Conservation (phyloP, 2,888 invertebrate species). For the Amiota minor region DNA sequence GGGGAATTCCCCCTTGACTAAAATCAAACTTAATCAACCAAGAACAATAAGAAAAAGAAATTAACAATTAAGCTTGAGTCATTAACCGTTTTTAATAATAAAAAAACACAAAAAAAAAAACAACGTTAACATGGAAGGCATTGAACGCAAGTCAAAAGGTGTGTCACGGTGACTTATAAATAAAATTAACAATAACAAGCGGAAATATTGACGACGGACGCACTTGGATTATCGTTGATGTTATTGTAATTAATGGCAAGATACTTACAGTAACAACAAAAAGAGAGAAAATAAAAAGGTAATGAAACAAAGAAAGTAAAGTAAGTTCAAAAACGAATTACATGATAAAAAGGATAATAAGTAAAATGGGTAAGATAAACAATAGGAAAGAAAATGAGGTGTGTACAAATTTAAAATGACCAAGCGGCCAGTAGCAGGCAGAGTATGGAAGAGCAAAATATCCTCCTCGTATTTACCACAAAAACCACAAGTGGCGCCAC, state of each 20-base stretch:
- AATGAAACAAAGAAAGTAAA: slow-evolving; percentile 38
- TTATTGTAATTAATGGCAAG: slow-evolving; percentile 68
- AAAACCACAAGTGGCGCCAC: too few species aligned
- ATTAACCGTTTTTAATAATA: slow-evolving; percentile 28
- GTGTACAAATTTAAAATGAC: slow-evolving; percentile 45
- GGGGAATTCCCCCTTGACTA: too few species aligned
- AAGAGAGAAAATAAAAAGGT: slow-evolving; percentile 39
- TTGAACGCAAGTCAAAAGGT: slow-evolving; percentile 48
- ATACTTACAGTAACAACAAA: slow-evolving; percentile 61
- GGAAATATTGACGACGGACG: slow-evolving; percentile 58
- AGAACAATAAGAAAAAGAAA: slow-evolving; percentile 39
- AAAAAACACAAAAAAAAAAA: too few species aligned
- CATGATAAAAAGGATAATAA: slow-evolving; percentile 58
- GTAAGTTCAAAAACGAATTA: slow-evolving; percentile 66
- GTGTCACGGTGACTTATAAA: slow-evolving; percentile 65
- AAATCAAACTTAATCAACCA: not conserved
- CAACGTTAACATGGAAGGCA: slow-evolving; percentile 26
- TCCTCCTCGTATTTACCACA: too few species aligned
- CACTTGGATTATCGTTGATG: slow-evolving; percentile 41
- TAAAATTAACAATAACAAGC: slow-evolving; percentile 62
- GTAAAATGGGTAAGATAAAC: not conserved
- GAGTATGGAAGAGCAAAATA: too few species aligned
- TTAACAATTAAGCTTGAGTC: slow-evolving; percentile 54
- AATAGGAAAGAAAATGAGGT: slow-evolving; percentile 46
- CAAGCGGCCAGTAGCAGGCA: too few species aligned